Conservation (phyloP, 1,140 invertebrate genomes). For the Drosophila orena region DNA sequence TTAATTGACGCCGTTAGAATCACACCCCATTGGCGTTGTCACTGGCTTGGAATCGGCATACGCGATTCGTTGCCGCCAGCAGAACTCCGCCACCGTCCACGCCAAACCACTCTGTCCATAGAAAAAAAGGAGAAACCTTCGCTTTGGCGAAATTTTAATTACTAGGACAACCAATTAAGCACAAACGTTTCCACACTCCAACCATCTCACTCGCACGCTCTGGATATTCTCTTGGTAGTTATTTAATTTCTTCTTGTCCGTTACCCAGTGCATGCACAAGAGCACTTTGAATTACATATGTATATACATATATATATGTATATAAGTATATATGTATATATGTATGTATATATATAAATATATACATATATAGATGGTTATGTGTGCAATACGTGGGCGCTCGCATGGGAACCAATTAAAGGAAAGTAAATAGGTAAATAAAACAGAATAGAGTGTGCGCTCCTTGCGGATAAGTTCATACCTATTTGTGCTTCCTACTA, state of each 20-base stretch:
- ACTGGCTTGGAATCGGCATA: slow-evolving; percentile 44
- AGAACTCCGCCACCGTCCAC: not conserved
- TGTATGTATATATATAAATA: not conserved
- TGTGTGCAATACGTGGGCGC: slow-evolving; percentile 3
- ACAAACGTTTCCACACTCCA: not conserved
- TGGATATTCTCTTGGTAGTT: not conserved
- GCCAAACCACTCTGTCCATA: slow-evolving; percentile 17
- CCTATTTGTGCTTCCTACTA: slow-evolving; percentile 7
- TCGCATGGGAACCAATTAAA: slow-evolving; percentile 54
- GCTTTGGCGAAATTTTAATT: slow-evolving; percentile 52
- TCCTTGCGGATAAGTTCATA: not conserved
- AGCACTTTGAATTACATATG: not conserved
- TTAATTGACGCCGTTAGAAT: slow-evolving; percentile 65
- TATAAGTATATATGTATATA: not conserved
- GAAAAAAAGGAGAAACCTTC: not conserved
- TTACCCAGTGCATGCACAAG: not conserved
- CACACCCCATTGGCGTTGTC: slow-evolving; percentile 38
- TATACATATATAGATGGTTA: not conserved
- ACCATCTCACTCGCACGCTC: not conserved
- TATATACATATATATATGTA: not conserved
- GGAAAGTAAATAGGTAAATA: slow-evolving; percentile 13
- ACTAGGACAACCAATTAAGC: slow-evolving; percentile 17
- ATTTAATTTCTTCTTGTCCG: not conserved
- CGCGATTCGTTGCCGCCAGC: slow-evolving; percentile 62
- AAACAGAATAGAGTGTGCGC: not conserved